Evolutionary conservation across 2,888 invertebrate genomes (phyloP).

Genomic region (Phalera bucephala): DNA sequence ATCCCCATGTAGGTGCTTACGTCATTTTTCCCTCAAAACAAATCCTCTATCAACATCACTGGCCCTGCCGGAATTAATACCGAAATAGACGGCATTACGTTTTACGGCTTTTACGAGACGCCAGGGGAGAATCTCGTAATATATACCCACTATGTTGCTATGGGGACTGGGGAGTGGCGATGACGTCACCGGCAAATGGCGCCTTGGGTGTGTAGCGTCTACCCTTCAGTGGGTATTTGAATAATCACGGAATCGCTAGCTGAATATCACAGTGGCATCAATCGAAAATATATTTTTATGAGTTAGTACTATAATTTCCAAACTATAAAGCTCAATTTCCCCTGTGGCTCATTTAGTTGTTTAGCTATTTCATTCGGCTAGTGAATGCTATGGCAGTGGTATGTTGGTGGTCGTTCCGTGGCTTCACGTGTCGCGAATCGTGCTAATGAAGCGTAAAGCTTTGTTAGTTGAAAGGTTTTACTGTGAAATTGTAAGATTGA

Average conservation of each 20-base stretch:
- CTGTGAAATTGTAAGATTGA: background rate
- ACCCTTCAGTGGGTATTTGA: conserved; percentile 44
- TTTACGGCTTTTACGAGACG: conserved; percentile 16
- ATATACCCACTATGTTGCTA: conserved; percentile 20
- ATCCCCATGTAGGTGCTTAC: no score
- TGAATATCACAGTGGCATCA: no score
- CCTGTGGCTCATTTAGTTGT: no score
- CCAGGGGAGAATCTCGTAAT: conserved; percentile 20
- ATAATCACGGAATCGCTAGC: conserved; percentile 10
- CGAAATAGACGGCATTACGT: conserved; percentile 31
- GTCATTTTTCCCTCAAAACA: no score
- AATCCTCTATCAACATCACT: no score
- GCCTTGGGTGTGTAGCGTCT: conserved; percentile 51
- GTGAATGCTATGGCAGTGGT: no score
- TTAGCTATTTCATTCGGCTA: no score
- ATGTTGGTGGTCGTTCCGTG: background rate
- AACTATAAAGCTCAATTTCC: no score
- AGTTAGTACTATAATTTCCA: no score
- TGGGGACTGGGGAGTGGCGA: conserved; percentile 49
- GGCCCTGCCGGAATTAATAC: conserved; percentile 16
- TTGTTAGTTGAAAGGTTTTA: background rate
- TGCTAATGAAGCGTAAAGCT: conserved; percentile 1
- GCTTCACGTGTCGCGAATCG: conserved; percentile 13
- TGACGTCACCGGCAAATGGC: conserved; percentile 59
- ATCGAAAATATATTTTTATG: no score